Conservation (phyloP, 2,888 invertebrate genomes). For the Arge pagana region DNA sequence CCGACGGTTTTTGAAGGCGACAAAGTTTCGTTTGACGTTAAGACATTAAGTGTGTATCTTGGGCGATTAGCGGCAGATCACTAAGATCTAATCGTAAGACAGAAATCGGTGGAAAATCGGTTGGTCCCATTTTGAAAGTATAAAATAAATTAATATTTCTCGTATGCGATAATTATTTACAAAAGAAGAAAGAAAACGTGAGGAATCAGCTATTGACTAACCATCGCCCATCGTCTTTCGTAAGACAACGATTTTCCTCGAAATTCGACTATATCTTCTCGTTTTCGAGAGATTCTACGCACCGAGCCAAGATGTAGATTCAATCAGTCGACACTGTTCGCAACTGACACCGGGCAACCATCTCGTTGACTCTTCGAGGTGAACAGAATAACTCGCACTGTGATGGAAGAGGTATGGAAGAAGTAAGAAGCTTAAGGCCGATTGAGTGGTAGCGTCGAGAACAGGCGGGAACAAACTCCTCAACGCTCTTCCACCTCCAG, state of each 20-base stretch:
- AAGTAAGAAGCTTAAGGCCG: too few relatives aligned
- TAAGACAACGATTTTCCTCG: too few relatives aligned
- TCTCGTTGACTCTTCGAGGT: not conserved
- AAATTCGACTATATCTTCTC: too few relatives aligned
- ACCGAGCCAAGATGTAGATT: not conserved
- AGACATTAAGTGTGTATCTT: conserved; percentile 1
- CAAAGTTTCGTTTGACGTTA: conserved; percentile 14
- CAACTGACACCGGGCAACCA: not conserved
- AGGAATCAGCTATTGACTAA: too few relatives aligned
- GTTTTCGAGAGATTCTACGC: not conserved
- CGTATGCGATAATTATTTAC: conserved; percentile 43
- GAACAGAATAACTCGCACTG: too few relatives aligned
- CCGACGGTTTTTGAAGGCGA: conserved; percentile 17
- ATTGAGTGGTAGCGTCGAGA: too few relatives aligned
- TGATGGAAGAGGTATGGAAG: too few relatives aligned
- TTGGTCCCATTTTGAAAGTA: conserved; percentile 55
- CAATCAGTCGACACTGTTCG: not conserved
- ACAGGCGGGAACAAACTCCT: too few relatives aligned
- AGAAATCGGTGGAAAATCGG: conserved; percentile 58
- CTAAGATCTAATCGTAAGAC: conserved; percentile 50
- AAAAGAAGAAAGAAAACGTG: conserved; percentile 29
- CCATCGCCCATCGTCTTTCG: too few relatives aligned
- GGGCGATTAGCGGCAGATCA: conserved; percentile 54
- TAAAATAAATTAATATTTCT: conserved; percentile 55
- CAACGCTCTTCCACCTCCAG: too few relatives aligned